A percentile compares a stretch with the other conserved stretches of the same genome.
Conservation (phyloP, 30 jellyfish, hydroid and myxozoan species). For the Cassiopea xamachana region DNA sequence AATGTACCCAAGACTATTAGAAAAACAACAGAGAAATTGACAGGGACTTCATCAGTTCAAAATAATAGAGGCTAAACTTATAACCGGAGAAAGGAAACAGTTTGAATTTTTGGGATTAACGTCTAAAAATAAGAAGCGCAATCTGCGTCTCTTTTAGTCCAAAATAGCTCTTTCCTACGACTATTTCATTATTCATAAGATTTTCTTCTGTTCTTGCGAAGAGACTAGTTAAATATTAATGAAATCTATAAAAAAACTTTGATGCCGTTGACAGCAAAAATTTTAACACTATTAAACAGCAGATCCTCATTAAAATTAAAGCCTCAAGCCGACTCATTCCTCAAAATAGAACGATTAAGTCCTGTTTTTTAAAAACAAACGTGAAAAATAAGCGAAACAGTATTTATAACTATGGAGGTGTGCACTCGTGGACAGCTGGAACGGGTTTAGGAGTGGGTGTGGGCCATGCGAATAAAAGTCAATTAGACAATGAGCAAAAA, state of each 20-base stretch:
- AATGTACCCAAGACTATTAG: no score
- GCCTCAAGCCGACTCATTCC: neutral
- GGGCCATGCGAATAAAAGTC: no score
- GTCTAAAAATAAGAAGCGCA: neutral
- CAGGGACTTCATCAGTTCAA: no score
- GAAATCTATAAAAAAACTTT: neutral
- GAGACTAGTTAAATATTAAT: neutral
- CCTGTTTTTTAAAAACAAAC: neutral
- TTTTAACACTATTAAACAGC: neutral
- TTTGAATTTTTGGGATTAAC: neutral
- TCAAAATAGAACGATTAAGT: neutral
- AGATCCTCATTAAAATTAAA: neutral
- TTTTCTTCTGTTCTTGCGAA: neutral
- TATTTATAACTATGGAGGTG: neutral
- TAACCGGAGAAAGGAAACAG: neutral
- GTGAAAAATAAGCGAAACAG: neutral
- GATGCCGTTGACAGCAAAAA: neutral
- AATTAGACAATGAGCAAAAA: no score
- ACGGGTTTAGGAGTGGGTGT: no score
- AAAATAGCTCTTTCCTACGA: neutral
- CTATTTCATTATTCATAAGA: neutral
- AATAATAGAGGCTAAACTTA: neutral
- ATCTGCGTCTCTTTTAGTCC: neutral
- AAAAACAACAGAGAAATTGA: no score
- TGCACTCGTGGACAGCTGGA: no score